A percentile compares a stretch with the other conserved stretches of the same genome.
Conservation (phyloP, 2,113 vertebrate genomes). For the Eclectus roratus region DNA sequence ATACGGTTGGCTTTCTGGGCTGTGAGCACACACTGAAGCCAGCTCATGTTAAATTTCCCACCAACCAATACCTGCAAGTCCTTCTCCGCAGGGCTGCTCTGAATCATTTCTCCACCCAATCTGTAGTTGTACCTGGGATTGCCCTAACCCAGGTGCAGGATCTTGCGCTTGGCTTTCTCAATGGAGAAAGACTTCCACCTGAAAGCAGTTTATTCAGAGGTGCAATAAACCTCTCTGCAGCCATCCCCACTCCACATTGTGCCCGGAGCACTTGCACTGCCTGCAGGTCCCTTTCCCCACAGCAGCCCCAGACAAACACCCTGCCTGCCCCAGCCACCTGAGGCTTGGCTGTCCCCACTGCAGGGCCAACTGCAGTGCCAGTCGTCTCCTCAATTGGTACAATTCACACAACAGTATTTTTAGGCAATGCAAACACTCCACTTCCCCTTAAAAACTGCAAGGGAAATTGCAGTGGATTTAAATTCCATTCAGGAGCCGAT, state of each 20-base stretch:
- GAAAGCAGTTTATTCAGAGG: not conserved
- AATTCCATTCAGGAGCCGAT: not conserved
- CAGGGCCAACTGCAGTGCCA: not conserved
- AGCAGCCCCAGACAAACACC: fast-evolving
- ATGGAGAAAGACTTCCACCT: not conserved
- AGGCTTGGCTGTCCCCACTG: not conserved
- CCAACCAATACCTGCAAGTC: not conserved
- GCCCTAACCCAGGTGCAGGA: not conserved
- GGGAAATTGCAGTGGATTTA: not conserved
- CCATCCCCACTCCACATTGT: fast-evolving
- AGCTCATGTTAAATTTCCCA: not conserved
- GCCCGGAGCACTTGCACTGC: fast-evolving
- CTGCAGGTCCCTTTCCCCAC: not conserved
- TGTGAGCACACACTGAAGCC: too few relatives aligned
- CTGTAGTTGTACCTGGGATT: not conserved
- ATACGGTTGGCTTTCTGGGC: too few relatives aligned
- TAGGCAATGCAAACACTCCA: not conserved
- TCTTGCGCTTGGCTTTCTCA: not conserved
- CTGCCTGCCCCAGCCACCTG: not conserved
- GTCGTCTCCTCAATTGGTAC: not conserved
- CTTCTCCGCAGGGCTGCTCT: not conserved
- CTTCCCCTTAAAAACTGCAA: not conserved
- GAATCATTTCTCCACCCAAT: not conserved
- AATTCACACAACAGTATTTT: not conserved
- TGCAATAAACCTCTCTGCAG: not conserved